Base-by-base conservation (phyloP, 2,797 vertebrate genomes). In the Falco columbarius region DNA sequence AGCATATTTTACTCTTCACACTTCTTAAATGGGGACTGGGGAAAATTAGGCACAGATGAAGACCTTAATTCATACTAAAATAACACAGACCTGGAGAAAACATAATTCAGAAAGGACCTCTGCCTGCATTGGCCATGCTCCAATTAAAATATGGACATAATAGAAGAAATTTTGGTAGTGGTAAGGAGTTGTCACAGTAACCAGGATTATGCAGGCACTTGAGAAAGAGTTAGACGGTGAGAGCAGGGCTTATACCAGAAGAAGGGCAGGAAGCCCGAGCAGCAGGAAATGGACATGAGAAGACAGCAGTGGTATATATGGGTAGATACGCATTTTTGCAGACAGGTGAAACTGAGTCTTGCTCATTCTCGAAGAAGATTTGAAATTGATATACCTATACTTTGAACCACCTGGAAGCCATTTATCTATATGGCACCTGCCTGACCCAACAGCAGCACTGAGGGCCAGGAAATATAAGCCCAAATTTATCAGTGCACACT, bases 391-490 rank as follows among this genome's bases (percentile, higher is more conserved):
- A 34, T 80, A 3, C 32, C 27, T 58, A 8, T 46, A 22, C 5
- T 62, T 75, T 61, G 63, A 68, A 74, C 20, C 10, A 19, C 29
- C 15, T 85, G 32, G 49, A 76, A 87, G n/a, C 2, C 23, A 38
- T 42, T 89, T 65, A 58, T 32, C 4, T 61, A 7, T 21, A 58
- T 32, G 66, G 10, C 27, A 81, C 0, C 2, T 47, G 10, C 18
- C 15, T 72, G 36, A 75, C 21, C n/a, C 32, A 86, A 24, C 51
- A 63, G 21, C 26, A 81, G 16, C 7, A 21, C 3, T 44, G 44
- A 74, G 18, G 32, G 47, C 14, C 7, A 12, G 10, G 27, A 74
- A 1, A 0, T 5, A 38, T 12, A 49, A 52, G 9, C 8, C 34
- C 24, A 27, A 29, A 26, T 51, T 73, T 76, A 42, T 19, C n/a